These are phyloP conservation scores for Cheilosia urbana DNA, from an alignment of 2,888 invertebrate genomes.

Conservation along the genomic window DNA sequence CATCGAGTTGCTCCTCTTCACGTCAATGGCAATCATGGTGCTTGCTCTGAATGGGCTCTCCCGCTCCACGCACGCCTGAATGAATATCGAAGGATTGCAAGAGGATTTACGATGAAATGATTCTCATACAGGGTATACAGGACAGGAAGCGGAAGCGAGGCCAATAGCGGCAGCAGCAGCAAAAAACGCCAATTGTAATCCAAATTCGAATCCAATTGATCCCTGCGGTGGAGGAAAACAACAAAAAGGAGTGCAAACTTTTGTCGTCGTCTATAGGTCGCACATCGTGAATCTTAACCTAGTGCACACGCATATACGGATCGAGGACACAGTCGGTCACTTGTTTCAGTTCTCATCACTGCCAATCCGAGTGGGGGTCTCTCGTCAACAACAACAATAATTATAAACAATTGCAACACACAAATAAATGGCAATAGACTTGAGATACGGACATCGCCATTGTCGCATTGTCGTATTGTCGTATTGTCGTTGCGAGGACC, in stretches of 20 bases:
- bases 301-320: not conserved
- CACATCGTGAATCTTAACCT: constrained; percentile 46
- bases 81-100: constrained; percentile 75
- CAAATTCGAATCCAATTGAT: constrained; percentile 74
- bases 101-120: constrained; percentile 68
- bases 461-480: not conserved
- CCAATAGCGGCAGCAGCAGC: not conserved
- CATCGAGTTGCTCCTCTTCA: constrained; percentile 67
- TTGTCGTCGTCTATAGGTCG: constrained; percentile 45
- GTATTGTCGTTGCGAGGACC: not conserved
- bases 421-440: not conserved
- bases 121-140: constrained; percentile 63
- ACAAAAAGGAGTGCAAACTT: constrained; percentile 56
- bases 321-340: constrained; percentile 64
- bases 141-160: constrained; percentile 60
- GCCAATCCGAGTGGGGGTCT: not conserved
- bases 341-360: constrained; percentile 71
- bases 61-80: constrained; percentile 62
- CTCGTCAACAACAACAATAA: not conserved
- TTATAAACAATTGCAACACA: constrained; percentile 6
- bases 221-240: constrained; percentile 64
- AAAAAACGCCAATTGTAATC: constrained; percentile 66
- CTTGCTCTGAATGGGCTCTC: constrained; percentile 54
- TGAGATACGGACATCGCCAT: constrained; percentile 16
- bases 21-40: constrained; percentile 61